Evolutionary conservation across 2,113 vertebrate genomes (phyloP).

Genomic region (Seriola quinqueradiata): DNA sequence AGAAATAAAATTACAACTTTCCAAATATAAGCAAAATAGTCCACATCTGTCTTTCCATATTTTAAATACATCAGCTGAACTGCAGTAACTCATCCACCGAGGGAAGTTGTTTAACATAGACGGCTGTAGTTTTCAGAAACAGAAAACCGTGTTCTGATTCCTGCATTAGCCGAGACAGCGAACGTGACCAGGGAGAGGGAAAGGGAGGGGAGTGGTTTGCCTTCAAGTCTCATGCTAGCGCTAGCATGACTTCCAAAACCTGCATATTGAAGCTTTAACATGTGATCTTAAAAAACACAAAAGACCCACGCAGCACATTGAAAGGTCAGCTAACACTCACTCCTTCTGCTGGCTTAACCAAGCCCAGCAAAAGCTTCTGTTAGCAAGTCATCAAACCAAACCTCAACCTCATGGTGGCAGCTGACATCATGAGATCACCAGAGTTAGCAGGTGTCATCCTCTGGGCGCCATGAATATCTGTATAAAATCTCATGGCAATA

Average conservation of each 20-base stretch:
- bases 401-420: too few species aligned
- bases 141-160: background rate
- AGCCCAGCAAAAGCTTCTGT: background rate
- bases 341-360: background rate
- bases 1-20: background rate
- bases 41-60: background rate
- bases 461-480: too few species aligned
- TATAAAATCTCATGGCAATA: too few species aligned
- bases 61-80: background rate
- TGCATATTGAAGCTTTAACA: background rate
- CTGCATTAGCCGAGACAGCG: background rate
- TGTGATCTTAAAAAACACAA: background rate
- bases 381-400: background rate
- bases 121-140: too few species aligned
- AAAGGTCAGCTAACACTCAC: background rate
- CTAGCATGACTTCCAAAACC: background rate
- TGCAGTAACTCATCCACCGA: too few species aligned
- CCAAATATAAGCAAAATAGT: background rate
- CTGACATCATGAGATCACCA: too few species aligned
- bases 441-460: too few species aligned
- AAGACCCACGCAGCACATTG: background rate
- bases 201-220: background rate
- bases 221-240: background rate
- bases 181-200: background rate
- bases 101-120: too few species aligned